Evolutionary conservation across 2,797 vertebrate genomes (phyloP).

Genomic region (Prunella strophiata): DNA sequence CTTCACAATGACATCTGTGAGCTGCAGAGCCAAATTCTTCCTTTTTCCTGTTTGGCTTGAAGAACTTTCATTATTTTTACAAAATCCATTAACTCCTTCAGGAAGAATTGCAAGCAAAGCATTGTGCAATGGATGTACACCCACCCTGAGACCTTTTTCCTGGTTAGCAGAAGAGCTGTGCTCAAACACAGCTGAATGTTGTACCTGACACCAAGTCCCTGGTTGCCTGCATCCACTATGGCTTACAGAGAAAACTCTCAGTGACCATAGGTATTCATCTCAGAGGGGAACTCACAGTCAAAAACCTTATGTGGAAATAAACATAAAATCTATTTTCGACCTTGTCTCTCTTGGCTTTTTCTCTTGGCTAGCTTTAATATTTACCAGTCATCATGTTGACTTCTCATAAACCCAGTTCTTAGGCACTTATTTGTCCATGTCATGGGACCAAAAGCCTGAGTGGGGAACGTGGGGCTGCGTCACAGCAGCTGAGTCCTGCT

Average conservation of each 20-base stretch:
- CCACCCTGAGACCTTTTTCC: not conserved
- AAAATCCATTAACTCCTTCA: not conserved
- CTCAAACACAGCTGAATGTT: not conserved
- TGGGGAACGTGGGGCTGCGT: rapidly evolving
- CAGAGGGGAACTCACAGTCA: not conserved
- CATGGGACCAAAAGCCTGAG: not conserved
- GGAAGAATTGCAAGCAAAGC: not conserved
- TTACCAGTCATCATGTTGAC: not conserved
- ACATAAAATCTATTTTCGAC: slow-evolving; percentile 41
- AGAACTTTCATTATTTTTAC: not conserved
- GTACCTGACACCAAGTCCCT: not conserved
- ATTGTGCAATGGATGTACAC: not conserved
- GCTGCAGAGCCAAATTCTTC: slow-evolving; percentile 18
- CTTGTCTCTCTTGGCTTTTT: not conserved
- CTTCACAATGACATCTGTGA: slow-evolving; percentile 5
- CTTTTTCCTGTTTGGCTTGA: not conserved
- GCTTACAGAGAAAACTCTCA: not conserved
- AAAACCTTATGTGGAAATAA: slow-evolving; percentile 39
- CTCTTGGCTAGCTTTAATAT: slow-evolving; percentile 10
- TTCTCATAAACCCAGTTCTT: not conserved
- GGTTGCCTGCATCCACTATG: not conserved
- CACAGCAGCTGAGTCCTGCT: not conserved
- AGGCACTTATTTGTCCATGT: not conserved
- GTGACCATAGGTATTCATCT: not conserved
- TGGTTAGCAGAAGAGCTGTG: not conserved